phyloP scores from a whole-genome alignment of 2,113 vertebrate species.

The Nesospiza acunhae region DNA sequence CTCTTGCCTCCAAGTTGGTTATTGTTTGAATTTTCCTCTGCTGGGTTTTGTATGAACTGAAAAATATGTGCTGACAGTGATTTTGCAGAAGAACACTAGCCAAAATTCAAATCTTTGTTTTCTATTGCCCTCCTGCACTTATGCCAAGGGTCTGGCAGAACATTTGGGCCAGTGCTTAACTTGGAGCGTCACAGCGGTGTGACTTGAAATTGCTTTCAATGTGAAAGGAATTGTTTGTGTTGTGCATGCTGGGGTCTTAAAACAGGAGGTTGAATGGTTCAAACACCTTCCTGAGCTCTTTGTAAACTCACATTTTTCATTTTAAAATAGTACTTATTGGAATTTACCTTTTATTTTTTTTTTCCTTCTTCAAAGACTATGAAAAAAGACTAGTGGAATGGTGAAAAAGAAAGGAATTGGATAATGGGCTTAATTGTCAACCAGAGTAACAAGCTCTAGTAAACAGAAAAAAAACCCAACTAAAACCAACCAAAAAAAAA shows the following conservation, averaged over 20 bases:
- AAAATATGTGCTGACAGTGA: background rate
- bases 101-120: constrained; percentile 13
- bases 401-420: background rate
- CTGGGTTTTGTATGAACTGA: background rate
- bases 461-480: background rate
- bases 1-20: background rate
- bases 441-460: constrained; percentile 26
- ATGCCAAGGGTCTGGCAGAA: background rate
- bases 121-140: background rate
- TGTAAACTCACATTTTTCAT: background rate
- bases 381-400: background rate
- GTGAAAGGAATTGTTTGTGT: background rate
- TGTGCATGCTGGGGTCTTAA: background rate
- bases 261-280: background rate
- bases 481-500: background rate
- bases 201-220: background rate
- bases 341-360: background rate
- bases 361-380: background rate
- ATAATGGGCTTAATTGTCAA: constrained; percentile 29
- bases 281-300: background rate
- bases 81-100: background rate
- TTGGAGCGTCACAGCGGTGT: background rate
- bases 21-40: background rate
- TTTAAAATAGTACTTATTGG: background rate
- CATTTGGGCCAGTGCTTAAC: background rate